Base-by-base conservation (phyloP, 1,140 invertebrate species). In the Pachyrhynchus sulphureomaculatus region DNA sequence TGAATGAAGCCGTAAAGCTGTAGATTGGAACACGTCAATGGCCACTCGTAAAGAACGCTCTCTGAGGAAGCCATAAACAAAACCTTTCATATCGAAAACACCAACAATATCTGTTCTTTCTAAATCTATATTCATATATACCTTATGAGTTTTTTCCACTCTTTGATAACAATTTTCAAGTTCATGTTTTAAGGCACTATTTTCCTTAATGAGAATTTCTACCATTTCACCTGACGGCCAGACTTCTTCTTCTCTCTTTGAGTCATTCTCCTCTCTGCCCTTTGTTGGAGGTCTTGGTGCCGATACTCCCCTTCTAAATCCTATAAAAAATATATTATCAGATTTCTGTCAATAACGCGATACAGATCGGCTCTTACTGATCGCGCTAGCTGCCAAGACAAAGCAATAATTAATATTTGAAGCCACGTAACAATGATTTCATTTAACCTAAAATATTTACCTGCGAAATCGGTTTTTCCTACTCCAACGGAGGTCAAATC, bases 111-210 rank as follows among this genome's bases (percentile, higher is more conserved):
- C n/a, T n/a, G n/a, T n/a, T n/a, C n/a, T n/a, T n/a, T n/a, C n/a
- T n/a, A n/a, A n/a, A n/a, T n/a, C n/a, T n/a, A n/a, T n/a, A n/a
- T 26, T 26, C 4, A 34, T 51, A 51, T 60, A 69, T 76, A 91
- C 89, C 82, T 93, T 93, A 75, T 91, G 87, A 45, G 93, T 88
- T 76, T 90, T 93, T n/a, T 88, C 85, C 44, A 95, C 89, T 72
- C 92, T 90, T 62, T 87, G 87, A 70, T 88, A 88, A 62, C 88
- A 93, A 39, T 86, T 81, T 44, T 90, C 86, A 0, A 95, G 76
- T 75, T 95, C 91, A 18, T 87, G 76, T 77, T 93, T 91, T 49
- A 96, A 82, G 53, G 85, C 83, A 69, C 85, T 86, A 72, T 95
- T 95, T 81, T 96, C 92, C 59, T 90, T 86, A 23, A 90, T 88